These are phyloP conservation scores for Zosterops hypoxanthus DNA, from an alignment of 2,113 vertebrate genomes.

Conservation along the genomic window DNA sequence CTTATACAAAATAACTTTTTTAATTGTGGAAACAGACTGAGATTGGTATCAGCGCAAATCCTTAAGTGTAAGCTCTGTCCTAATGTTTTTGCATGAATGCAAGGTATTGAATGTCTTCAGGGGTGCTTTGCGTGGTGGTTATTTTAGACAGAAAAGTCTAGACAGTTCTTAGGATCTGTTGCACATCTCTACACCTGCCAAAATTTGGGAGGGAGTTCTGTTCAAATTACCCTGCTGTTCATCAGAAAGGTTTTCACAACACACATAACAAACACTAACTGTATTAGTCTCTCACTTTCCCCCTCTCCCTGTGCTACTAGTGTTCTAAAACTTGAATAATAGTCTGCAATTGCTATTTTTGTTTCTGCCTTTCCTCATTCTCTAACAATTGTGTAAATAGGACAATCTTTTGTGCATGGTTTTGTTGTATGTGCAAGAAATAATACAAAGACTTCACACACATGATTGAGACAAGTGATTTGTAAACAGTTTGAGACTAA, in stretches of 20 bases:
- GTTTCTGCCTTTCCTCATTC: neutral
- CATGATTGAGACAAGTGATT: neutral
- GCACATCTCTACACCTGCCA: constrained; percentile 31
- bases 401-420: neutral
- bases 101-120: constrained; percentile 10
- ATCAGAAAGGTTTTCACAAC: neutral
- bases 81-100: neutral
- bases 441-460: neutral
- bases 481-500: neutral
- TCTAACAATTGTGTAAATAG: neutral
- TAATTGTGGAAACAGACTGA: constrained; percentile 6
- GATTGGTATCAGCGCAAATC: constrained; percentile 1
- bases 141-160: constrained; percentile 39
- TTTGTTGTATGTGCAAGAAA: neutral
- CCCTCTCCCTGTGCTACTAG: neutral
- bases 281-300: neutral
- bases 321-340: neutral
- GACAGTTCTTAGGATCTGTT: constrained; percentile 11
- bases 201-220: neutral
- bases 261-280: rapidly evolving
- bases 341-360: neutral
- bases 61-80: neutral
- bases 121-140: neutral
- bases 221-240: neutral
- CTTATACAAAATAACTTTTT: constrained; percentile 31